A percentile compares a stretch with the other conserved stretches of the same genome.
Conservation (phyloP, 2,113 vertebrate species). For the Fregetta grallaria region DNA sequence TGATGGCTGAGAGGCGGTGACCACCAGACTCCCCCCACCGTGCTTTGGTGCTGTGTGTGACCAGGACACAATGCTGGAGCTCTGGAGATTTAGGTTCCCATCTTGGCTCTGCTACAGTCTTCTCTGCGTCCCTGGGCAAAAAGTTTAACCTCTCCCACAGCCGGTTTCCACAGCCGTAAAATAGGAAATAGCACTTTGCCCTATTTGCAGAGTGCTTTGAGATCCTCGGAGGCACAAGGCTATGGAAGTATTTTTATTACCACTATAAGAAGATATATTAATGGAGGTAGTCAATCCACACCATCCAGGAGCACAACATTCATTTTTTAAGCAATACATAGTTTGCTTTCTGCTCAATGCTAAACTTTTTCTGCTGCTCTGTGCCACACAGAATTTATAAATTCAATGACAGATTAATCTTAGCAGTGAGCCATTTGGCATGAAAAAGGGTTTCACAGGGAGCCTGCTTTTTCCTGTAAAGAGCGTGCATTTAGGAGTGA, state of each 20-base stretch:
- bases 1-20: neutral
- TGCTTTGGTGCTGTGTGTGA: neutral
- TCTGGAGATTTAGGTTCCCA: neutral
- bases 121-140: neutral
- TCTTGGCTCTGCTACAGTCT: neutral
- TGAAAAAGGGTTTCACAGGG: conserved; percentile 65
- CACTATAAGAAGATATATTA: conserved; percentile 33
- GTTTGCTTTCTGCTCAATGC: conserved; percentile 45
- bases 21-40: neutral
- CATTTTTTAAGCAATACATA: conserved; percentile 44
- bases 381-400: conserved; percentile 65
- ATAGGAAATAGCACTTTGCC: neutral
- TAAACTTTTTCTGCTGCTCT: conserved; percentile 45
- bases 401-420: conserved; percentile 68
- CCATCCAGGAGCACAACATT: neutral
- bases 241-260: conserved; percentile 42
- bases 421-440: conserved; percentile 56
- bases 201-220: conserved; percentile 39
- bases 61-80: neutral
- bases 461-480: conserved; percentile 67
- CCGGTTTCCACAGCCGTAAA: neutral
- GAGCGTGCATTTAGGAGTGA: conserved; percentile 52
- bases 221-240: conserved; percentile 31
- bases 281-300: conserved; percentile 33
- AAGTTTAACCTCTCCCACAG: neutral